Percentiles rank a stretch among this genome's conserved stretches.
Conservation (phyloP, 2,888 invertebrate species). For the Tolmerus cingulatus region DNA sequence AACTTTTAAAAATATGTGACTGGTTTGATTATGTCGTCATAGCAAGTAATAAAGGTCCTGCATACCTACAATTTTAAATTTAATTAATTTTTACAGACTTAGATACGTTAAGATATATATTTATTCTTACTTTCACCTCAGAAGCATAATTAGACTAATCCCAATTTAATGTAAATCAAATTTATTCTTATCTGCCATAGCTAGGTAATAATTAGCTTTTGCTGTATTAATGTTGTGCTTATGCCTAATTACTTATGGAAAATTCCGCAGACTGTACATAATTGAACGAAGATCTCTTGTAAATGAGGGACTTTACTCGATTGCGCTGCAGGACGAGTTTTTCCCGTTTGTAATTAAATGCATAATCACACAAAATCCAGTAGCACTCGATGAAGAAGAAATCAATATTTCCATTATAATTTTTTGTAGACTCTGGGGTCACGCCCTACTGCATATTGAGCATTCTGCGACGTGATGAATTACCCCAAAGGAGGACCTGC, state of each 20-base stretch:
- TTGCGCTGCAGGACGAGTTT: background rate
- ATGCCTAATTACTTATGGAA: background rate
- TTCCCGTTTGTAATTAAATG: background rate
- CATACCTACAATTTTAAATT: too few species aligned
- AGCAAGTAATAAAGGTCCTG: too few species aligned
- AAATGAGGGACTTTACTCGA: background rate
- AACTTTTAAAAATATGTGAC: too few species aligned
- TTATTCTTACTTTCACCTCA: too few species aligned
- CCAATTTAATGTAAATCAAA: too few species aligned
- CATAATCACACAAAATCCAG: background rate
- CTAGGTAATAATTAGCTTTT: background rate
- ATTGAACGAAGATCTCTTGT: background rate
- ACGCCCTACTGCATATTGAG: background rate
- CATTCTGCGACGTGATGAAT: background rate
- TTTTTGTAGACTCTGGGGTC: background rate
- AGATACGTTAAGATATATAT: too few species aligned
- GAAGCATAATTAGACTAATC: too few species aligned
- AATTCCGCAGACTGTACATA: background rate
- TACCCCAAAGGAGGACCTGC: background rate
- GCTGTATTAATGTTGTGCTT: background rate
- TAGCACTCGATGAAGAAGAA: background rate
- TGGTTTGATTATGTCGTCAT: too few species aligned
- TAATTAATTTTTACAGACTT: too few species aligned
- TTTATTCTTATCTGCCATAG: too few species aligned
- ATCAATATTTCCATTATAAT: background rate